Percentiles rank a stretch among this genome's conserved stretches.
Conservation (phyloP, 1,140 invertebrate genomes). For the Drosophila mayri region DNA sequence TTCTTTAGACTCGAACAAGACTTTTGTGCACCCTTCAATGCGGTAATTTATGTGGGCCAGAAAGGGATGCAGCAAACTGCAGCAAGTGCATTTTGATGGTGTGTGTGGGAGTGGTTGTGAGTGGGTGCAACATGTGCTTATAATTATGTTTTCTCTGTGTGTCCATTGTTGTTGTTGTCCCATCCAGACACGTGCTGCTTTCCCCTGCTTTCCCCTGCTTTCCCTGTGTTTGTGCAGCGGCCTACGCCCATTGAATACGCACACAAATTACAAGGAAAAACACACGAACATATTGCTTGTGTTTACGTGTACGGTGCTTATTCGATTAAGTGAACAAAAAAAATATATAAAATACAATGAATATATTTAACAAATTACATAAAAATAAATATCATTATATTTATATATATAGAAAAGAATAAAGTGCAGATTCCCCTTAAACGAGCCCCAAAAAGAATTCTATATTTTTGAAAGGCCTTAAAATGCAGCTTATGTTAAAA, state of each 20-base stretch:
- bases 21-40: constrained; percentile 43
- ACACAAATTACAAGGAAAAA: constrained; percentile 64
- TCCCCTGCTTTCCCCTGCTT: neutral
- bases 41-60: constrained; percentile 49
- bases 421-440: neutral
- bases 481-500: neutral
- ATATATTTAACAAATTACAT: neutral
- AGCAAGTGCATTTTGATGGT: constrained; percentile 38
- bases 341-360: neutral
- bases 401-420: neutral
- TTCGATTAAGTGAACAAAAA: neutral
- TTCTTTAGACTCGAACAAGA: constrained; percentile 42
- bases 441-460: neutral
- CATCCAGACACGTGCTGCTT: constrained; percentile 33
- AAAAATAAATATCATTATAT: neutral
- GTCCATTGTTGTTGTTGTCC: constrained; percentile 52
- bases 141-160: constrained; percentile 75
- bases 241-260: constrained; percentile 46
- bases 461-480: neutral
- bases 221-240: constrained; percentile 4
- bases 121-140: constrained; percentile 73
- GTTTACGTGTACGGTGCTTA: constrained; percentile 11
- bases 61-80: constrained; percentile 26
- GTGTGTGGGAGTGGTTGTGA: constrained; percentile 2
- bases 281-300: constrained; percentile 9